Percentiles rank a stretch among this genome's conserved stretches.
phyloP scores from a whole-genome alignment of 2,113 vertebrate genomes.

The Spheniscus mendiculus region DNA sequence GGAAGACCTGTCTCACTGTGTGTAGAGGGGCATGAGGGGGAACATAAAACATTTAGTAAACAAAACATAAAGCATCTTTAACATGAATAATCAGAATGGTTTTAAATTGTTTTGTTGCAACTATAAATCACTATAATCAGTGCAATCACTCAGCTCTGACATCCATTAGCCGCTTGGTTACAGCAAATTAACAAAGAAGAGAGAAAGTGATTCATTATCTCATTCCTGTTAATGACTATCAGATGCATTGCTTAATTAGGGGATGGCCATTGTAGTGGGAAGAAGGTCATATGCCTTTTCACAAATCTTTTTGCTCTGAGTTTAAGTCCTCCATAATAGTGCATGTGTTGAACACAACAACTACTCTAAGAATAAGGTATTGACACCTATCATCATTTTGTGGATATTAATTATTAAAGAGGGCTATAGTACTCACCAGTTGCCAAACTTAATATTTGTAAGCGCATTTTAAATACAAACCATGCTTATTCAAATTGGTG shows the following conservation, averaged over 20 bases:
- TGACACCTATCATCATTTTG: conserved; percentile 20
- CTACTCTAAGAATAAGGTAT: conserved; percentile 52
- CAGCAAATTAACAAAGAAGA: conserved; percentile 94
- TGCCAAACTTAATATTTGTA: not conserved
- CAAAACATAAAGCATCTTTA: conserved; percentile 86
- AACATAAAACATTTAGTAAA: conserved; percentile 83
- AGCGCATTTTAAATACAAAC: not conserved
- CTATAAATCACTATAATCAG: conserved; percentile 93
- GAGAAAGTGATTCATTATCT: conserved; percentile 94
- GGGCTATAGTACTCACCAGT: not conserved
- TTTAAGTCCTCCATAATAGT: conserved; percentile 67
- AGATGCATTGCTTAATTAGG: conserved; percentile 94
- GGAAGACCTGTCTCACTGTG: conserved; percentile 45
- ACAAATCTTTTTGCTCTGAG: conserved; percentile 79
- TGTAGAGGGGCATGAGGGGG: conserved; percentile 17
- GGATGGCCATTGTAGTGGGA: conserved; percentile 84
- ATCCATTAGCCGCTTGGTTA: conserved; percentile 94
- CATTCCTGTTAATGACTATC: conserved; percentile 96
- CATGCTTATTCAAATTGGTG: not conserved
- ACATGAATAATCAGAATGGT: conserved; percentile 88
- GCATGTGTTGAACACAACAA: conserved; percentile 59
- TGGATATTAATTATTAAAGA: conserved; percentile 45
- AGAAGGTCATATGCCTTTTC: conserved; percentile 87
- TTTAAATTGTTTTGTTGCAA: conserved; percentile 92
- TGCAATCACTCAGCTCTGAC: conserved; percentile 92